Evolutionary conservation across 2,797 vertebrate species (phyloP), one percentile per base, ranked within the genome.

Genomic region (Sebastolobus alascanus): DNA sequence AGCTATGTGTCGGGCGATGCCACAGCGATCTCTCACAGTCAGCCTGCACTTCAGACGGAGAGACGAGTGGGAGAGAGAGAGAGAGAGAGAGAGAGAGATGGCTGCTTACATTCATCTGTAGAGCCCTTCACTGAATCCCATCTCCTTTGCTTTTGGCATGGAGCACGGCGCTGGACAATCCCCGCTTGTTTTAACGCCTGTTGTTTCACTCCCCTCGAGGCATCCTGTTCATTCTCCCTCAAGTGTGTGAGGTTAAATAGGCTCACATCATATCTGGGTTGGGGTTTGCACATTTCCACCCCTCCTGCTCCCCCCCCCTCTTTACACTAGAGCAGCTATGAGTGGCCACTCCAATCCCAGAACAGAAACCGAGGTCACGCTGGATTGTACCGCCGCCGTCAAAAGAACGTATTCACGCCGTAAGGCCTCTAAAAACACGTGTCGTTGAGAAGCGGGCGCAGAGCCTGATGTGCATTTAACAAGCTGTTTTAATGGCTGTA

Each of bases 1-100:
- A 94, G 95, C 95, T 91, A 95, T 90, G 96, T 95, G 93, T 88
- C 89, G 91, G 92, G 94, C 90, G 94, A 94, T 89, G 95, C 95
- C 94, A 84, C 90, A 85, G 12, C 37, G 40, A 84, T 85, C 84
- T 58, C 75, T 89, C 83, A 77, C 85, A 82, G 90, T 90, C 90
- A 80, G 92, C 93, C 75, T 94, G 94, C 95, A 94, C 96, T 95
- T 96, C 94, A 97, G 95, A 95, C 65, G 67, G 60, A 82, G 72
- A 72, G 46, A 27, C 13, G 35, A 73, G 74, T 70, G 95, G 94
- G 59, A 61, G 14, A 59, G 56, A 1, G 40, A 64, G 31, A 67
- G 76, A 80, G 71, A 75, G 56, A 1, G 40, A 64, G 31, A 67
- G 76, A 80, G 71, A 75, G 70, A 84, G 89, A 80, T 79, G 75